Evolutionary conservation across 2,888 invertebrate genomes (phyloP), one percentile per base, ranked within the genome.

Genomic region (Subacronicta megacephala): DNA sequence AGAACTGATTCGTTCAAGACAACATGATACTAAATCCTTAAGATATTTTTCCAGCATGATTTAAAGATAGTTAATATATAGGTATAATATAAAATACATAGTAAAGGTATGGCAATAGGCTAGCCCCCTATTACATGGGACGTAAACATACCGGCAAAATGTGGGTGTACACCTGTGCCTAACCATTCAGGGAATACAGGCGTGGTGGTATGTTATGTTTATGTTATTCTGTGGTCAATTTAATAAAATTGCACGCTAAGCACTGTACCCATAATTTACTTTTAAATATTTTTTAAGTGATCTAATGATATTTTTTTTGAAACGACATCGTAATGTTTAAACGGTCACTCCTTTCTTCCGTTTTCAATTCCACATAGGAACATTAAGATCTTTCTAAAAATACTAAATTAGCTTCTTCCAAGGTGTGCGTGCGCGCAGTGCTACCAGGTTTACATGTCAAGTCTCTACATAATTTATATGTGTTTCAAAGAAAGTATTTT

Each of bases 1-100:
- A 77, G 90, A 90, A 85, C 56, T 75, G 66, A 75, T 63, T 59
- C 71, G 64, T 73, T 74, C 55, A 46, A 63, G 64, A 66, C 41
- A 60, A 59, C 51, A 40, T 26, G 31, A 37, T 59, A 56, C 60
- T n/a, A 17, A 62, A n/a, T n/a, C 55, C 49, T 49, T 42, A 64
- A 65, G 59, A 60, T 47, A n/a, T n/a, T 20, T 33, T 51, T 51
- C 33, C n/a, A 31, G 31, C n/a, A 12, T n/a, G 7, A 20, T 37
- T 12, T 12, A 4, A 12, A n/a, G n/a, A n/a, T n/a, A n/a, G n/a
- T n/a, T n/a, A n/a, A n/a, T n/a, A n/a, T n/a, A n/a, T n/a, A n/a
- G n/a, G n/a, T n/a, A n/a, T n/a, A n/a, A n/a, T n/a, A n/a, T 26
- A 26, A 9, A 26, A 2, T 26, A 9, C 2, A n/a, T n/a, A n/a